A percentile compares a stretch with the other conserved stretches of the same genome.
phyloP scores from a whole-genome alignment of 2,888 invertebrate genomes.

The Amphipoea oculea region DNA sequence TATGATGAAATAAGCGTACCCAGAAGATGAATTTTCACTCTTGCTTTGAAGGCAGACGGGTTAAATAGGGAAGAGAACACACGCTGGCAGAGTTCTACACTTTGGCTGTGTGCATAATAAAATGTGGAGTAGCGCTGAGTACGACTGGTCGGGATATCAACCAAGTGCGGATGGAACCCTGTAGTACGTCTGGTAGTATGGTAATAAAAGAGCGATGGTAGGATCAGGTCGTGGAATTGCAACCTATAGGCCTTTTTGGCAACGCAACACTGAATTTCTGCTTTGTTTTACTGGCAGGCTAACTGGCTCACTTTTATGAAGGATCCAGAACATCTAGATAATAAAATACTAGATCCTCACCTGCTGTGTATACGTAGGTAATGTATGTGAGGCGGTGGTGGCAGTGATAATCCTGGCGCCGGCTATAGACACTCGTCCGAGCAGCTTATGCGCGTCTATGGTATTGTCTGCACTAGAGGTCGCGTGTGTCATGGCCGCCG shows the following conservation, averaged over 20 bases:
- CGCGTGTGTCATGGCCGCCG: slow-evolving; percentile 92
- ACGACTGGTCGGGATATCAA: not conserved
- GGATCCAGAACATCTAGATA: not conserved
- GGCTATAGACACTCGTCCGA: slow-evolving; percentile 90
- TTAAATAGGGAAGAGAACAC: not conserved
- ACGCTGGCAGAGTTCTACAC: not conserved
- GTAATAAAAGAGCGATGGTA: not conserved
- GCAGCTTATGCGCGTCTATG: slow-evolving; percentile 82
- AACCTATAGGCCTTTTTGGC: not conserved
- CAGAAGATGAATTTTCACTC: not conserved
- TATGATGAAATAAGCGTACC: not conserved
- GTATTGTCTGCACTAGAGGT: slow-evolving; percentile 75
- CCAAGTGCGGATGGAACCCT: too few relatives aligned
- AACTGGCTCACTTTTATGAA: not conserved
- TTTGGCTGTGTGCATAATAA: not conserved
- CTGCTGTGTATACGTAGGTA: slow-evolving; percentile 86
- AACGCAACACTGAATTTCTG: not conserved
- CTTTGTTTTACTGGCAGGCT: not conserved
- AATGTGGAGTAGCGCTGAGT: not conserved
- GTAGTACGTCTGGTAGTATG: not conserved
- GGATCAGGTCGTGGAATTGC: not conserved
- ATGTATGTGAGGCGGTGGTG: slow-evolving; percentile 81
- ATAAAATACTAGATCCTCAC: slow-evolving; percentile 63
- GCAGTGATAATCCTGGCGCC: slow-evolving; percentile 85
- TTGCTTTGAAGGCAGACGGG: not conserved